Conservation (phyloP, 1,140 invertebrate genomes). For the Cydia fagiglandana region DNA sequence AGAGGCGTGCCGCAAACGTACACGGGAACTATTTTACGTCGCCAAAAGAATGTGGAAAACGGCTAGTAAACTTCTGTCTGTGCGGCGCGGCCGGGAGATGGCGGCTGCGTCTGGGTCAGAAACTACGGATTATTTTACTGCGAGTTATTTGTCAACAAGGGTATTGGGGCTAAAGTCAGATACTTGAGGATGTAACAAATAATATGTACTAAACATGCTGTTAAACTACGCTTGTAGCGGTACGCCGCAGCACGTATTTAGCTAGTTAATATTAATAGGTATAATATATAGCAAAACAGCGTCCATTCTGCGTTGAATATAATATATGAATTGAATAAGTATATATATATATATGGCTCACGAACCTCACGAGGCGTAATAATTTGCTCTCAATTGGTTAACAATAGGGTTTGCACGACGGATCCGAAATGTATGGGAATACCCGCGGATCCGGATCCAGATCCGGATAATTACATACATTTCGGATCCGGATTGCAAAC, state of each 20-base stretch:
- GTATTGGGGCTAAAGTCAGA: background rate
- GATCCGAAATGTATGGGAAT: no score
- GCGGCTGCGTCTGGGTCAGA: background rate
- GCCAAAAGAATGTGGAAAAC: constrained; percentile 33
- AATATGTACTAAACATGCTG: background rate
- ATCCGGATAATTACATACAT: no score
- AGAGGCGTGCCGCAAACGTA: background rate
- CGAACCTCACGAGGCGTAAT: no score
- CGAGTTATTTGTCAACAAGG: constrained; percentile 2
- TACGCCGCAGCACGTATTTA: background rate
- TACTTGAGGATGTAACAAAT: background rate
- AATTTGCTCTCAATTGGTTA: no score
- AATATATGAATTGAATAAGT: no score
- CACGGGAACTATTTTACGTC: constrained; percentile 32
- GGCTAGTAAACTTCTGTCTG: constrained; percentile 22
- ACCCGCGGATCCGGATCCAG: no score
- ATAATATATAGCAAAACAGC: no score
- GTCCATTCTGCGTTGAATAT: no score
- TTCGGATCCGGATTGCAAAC: no score
- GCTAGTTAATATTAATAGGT: no score
- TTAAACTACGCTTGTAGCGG: background rate
- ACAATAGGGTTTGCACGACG: no score
- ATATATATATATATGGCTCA: no score
- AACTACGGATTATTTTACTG: background rate
- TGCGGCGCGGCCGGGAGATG: background rate